Percentiles rank a stretch among this genome's conserved stretches.
Conservation (phyloP, 2,888 invertebrate genomes). For the Tetramorium bicarinatum region DNA sequence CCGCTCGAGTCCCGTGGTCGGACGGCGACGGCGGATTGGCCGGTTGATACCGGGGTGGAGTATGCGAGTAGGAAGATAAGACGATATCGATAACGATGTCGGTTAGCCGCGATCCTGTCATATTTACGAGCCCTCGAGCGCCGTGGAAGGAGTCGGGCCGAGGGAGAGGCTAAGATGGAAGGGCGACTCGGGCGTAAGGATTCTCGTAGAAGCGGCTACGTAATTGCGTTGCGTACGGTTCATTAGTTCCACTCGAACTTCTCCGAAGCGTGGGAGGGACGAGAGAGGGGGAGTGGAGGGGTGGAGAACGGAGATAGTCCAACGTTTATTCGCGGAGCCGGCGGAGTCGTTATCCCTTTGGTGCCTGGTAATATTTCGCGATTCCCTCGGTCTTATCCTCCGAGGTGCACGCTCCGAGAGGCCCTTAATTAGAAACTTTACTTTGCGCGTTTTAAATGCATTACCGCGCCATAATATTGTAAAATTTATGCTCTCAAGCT, state of each 20-base stretch:
- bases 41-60: conserved; percentile 21
- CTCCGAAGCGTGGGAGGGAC: conserved; percentile 48
- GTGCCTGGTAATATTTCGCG: conserved; percentile 74
- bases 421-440: conserved; percentile 76
- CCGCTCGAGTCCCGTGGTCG: conserved; percentile 52
- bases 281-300: background rate
- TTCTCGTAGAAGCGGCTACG: conserved; percentile 67
- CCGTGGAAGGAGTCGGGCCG: background rate
- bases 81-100: conserved; percentile 70
- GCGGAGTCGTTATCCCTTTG: conserved; percentile 74
- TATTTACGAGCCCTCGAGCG: conserved; percentile 70
- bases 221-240: conserved; percentile 72
- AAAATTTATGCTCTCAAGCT: conserved; percentile 71
- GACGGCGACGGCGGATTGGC: conserved; percentile 48
- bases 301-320: conserved; percentile 7
- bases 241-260: conserved; percentile 68
- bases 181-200: conserved; percentile 56
- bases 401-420: conserved; percentile 47
- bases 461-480: conserved; percentile 71
- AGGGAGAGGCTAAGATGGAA: conserved; percentile 28
- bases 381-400: conserved; percentile 59
- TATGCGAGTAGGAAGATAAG: conserved; percentile 65
- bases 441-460: conserved; percentile 73
- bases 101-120: conserved; percentile 63
- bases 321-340: conserved; percentile 71